These are phyloP conservation scores for Bhutanitis thaidina DNA, from an alignment of 2,888 invertebrate genomes.

Conservation along the genomic window DNA sequence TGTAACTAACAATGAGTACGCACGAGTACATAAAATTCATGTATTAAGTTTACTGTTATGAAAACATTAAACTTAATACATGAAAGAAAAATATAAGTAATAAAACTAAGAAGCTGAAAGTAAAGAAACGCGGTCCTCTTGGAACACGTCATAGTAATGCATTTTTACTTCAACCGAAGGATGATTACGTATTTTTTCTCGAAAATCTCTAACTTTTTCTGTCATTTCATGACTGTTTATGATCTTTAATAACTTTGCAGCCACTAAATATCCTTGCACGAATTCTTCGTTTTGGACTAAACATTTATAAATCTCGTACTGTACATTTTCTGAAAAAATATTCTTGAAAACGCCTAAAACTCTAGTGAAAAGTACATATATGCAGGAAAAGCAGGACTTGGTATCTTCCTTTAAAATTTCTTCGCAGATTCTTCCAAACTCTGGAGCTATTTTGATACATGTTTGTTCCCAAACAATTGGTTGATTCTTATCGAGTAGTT, in stretches of 20 bases:
- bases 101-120: not conserved
- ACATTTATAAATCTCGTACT: conserved; percentile 30
- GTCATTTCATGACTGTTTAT: conserved; percentile 16
- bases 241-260: conserved; percentile 31
- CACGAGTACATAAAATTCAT: too few species aligned
- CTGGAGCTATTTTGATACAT: conserved; percentile 30
- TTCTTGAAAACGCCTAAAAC: conserved; percentile 28
- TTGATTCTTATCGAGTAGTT: conserved; percentile 30
- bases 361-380: conserved; percentile 44
- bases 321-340: conserved; percentile 19
- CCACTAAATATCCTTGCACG: conserved; percentile 41
- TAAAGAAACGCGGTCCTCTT: not conserved
- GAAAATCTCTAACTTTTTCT: conserved; percentile 22
- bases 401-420: conserved; percentile 47
- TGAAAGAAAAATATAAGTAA: not conserved
- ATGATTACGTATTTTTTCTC: conserved; percentile 30
- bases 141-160: conserved; percentile 33
- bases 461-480: conserved; percentile 29
- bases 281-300: conserved; percentile 39
- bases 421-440: conserved; percentile 42
- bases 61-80: too few species aligned
- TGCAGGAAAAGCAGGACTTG: conserved; percentile 39
- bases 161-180: conserved; percentile 47
- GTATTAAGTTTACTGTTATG: too few species aligned
- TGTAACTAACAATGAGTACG: too few species aligned